phyloP scores from a whole-genome alignment of 2,113 vertebrate genomes.

The Setophaga coronata region DNA sequence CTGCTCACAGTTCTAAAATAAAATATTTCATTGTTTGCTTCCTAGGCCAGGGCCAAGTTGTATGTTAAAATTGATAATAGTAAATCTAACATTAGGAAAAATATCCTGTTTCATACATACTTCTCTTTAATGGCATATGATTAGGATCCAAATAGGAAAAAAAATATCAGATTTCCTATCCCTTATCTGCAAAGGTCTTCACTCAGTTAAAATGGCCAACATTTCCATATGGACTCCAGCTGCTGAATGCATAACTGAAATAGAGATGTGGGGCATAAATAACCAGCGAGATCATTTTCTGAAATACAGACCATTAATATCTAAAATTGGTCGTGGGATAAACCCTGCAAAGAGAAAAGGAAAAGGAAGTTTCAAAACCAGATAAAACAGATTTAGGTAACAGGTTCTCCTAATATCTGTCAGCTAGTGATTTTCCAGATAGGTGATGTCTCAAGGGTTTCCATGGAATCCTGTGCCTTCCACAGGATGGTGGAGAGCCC shows the following conservation, averaged over 20 bases:
- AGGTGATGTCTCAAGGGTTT: neutral
- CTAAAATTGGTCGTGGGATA: constrained; percentile 32
- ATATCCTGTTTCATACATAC: neutral
- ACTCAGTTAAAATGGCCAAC: constrained; percentile 2
- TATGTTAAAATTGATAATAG: neutral
- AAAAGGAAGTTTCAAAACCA: constrained; percentile 46
- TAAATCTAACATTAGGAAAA: neutral
- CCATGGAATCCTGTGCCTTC: neutral
- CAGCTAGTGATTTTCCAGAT: constrained; percentile 54
- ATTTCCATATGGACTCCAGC: constrained; percentile 60
- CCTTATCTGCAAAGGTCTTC: constrained; percentile 57
- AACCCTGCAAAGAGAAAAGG: neutral
- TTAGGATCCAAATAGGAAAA: neutral
- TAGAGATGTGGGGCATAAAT: constrained; percentile 54
- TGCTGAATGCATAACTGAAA: constrained; percentile 58
- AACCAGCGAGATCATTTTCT: constrained; percentile 26
- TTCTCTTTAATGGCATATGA: neutral
- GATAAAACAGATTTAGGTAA: constrained; percentile 61
- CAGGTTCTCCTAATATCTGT: constrained; percentile 5
- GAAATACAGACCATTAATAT: constrained; percentile 40
- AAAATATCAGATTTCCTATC: neutral
- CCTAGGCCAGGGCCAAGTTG: neutral
- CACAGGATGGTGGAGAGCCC: neutral
- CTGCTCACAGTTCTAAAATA: neutral
- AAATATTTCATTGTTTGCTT: neutral